Conservation (phyloP, 2,113 vertebrate species). For the Columba janthina region DNA sequence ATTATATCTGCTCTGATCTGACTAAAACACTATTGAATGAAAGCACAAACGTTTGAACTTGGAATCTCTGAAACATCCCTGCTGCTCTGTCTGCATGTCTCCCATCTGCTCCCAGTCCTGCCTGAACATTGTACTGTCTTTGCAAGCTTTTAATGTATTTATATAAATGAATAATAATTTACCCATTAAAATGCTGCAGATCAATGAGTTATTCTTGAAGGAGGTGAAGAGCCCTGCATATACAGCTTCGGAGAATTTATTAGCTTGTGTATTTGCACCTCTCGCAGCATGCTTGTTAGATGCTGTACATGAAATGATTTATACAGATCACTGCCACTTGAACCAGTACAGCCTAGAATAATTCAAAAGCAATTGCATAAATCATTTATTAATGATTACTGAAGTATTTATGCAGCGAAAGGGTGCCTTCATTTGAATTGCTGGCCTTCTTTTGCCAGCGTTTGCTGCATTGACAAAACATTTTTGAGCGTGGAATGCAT, state of each 20-base stretch:
- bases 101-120: background rate
- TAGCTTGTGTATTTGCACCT: background rate
- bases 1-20: background rate
- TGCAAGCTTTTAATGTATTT: background rate
- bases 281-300: background rate
- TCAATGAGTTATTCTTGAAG: background rate
- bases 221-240: background rate
- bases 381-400: slow-evolving; percentile 24
- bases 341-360: background rate
- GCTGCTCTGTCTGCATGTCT: background rate
- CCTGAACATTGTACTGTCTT: background rate
- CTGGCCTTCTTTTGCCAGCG: background rate
- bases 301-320: background rate
- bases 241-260: background rate
- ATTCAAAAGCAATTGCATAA: background rate
- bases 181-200: background rate
- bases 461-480: background rate
- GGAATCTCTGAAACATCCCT: background rate
- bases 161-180: background rate
- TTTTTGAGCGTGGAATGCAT: background rate
- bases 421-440: background rate
- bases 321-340: background rate
- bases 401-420: background rate
- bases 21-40: background rate
- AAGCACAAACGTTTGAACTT: background rate